A percentile compares a stretch with the other conserved stretches of the same genome.
Evolutionary conservation across 2,888 invertebrate species (phyloP).

Genomic region (Luffia ferchaultella): DNA sequence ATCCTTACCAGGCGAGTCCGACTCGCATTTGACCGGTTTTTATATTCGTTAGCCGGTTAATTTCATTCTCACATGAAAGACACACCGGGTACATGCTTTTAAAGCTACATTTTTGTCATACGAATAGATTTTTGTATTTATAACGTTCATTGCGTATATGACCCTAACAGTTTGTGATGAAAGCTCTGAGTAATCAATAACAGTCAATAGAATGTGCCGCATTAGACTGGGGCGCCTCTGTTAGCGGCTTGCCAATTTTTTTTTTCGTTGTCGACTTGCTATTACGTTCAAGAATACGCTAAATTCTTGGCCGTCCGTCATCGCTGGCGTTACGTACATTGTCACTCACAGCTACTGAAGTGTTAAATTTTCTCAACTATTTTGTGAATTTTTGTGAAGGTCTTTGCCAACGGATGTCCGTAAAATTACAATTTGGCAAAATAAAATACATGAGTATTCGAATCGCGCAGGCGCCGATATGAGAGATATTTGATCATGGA

Average conservation of each 20-base stretch:
- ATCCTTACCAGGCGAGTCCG: no score
- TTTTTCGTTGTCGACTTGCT: slow-evolving; percentile 41
- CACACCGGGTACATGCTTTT: no score
- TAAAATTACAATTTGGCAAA: not conserved
- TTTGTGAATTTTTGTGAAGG: not conserved
- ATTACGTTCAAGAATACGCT: not conserved
- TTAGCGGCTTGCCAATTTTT: slow-evolving; percentile 45
- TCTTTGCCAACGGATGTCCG: not conserved
- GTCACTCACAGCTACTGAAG: slow-evolving; percentile 25
- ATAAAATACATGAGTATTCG: not conserved
- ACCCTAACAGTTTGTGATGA: no score
- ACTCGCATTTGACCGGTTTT: no score
- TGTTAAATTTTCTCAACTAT: not conserved
- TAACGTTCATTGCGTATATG: no score
- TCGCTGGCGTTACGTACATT: slow-evolving; percentile 23
- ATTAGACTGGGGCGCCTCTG: slow-evolving; percentile 26
- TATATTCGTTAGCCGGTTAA: no score
- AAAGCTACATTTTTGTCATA: no score
- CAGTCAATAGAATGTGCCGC: no score
- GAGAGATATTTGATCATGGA: no score
- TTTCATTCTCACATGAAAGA: no score
- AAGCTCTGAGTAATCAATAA: no score
- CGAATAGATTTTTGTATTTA: no score
- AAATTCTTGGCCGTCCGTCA: slow-evolving; percentile 34
- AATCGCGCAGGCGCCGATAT: not conserved